These are phyloP conservation scores for Anadara kagoshimensis DNA, from an alignment of 1,140 invertebrate species.

Conservation along the genomic window DNA sequence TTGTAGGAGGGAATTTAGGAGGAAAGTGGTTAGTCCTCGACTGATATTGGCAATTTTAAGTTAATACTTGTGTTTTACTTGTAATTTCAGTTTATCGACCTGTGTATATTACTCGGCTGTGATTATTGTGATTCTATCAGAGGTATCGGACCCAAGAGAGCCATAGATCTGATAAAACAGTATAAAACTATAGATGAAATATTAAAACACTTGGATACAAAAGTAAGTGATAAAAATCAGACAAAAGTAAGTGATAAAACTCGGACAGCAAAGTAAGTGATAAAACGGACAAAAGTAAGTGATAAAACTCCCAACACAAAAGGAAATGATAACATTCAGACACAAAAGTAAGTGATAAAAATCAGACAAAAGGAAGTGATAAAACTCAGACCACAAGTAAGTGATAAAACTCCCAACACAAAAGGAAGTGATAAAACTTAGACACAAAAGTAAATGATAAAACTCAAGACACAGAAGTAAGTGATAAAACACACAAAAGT, in stretches of 20 bases:
- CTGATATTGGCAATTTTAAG: not conserved
- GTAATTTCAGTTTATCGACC: conserved; percentile 91
- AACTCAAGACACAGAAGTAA: not conserved
- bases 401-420: not conserved
- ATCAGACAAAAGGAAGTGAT: not conserved
- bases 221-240: conserved; percentile 64
- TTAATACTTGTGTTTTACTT: not conserved
- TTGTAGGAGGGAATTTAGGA: too few species aligned
- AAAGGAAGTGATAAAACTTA: too few species aligned
- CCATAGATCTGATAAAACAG: conserved; percentile 94
- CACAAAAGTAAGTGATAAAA: too few species aligned
- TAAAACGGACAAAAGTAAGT: not conserved
- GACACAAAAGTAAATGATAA: too few species aligned
- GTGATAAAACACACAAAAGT: not conserved
- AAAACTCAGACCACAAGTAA: not conserved
- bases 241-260: not conserved
- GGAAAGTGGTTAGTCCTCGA: too few species aligned
- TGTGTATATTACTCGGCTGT: conserved; percentile 98
- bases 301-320: not conserved
- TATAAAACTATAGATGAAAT: conserved; percentile 91
- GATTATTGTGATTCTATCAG: conserved; percentile 97
- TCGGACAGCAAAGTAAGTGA: too few species aligned
- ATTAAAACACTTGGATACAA: conserved; percentile 88
- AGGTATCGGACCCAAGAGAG: conserved; percentile 97
- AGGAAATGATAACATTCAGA: too few species aligned